Evolutionary conservation across 2,797 vertebrate genomes (phyloP), one percentile per base, ranked within the genome.

Genomic region (Mormyrops attenuatus): DNA sequence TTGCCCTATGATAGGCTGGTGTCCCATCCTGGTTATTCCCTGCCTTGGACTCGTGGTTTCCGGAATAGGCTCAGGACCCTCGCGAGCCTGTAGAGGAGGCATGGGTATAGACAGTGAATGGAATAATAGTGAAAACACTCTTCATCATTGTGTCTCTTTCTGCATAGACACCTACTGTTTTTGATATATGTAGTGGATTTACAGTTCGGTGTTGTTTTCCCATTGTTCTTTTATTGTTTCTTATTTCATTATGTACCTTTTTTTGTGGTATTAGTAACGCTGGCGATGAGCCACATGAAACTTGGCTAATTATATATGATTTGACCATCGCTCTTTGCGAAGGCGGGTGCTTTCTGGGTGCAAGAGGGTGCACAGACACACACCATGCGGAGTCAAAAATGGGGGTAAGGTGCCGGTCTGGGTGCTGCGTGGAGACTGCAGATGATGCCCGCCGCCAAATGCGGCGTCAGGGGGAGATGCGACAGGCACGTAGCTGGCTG

Each of bases 401-500:
- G 6, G 8, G 38, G 34, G 38, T 44, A 38, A 44, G 73, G 73
- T 80, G 73, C 15, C 87, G 0, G 2, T 66, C n/a, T 44, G 20
- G 52, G 73, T 89, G 47, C 30, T 41, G 84, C 13, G 15, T 4
- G 20, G 60, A 73, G 63, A 34, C 11, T 11, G 17, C 41, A 13
- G 7, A 17, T 20, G 47, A 85, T 47, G 60, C 30, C 20, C 17
- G 5, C 22, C 4, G 60, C 3, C 47, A 41, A 38, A 60, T 49
- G n/a, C 41, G 7, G 1, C 5, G 53, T 50, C 13, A 2, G 73
- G 22, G 77, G 52, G 91, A 91, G 92, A 92, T 91, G 34, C 89
- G 41, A 88, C 85, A 57, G 80, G 60, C 88, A 88, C 91, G 89
- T 90, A n/a, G 47, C 2, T 87, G 89, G 92, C 80, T 94, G 93